Percentiles rank a stretch among this genome's conserved stretches.
phyloP scores from a whole-genome alignment of 2,797 vertebrate genomes.

The Delichon dasypus region DNA sequence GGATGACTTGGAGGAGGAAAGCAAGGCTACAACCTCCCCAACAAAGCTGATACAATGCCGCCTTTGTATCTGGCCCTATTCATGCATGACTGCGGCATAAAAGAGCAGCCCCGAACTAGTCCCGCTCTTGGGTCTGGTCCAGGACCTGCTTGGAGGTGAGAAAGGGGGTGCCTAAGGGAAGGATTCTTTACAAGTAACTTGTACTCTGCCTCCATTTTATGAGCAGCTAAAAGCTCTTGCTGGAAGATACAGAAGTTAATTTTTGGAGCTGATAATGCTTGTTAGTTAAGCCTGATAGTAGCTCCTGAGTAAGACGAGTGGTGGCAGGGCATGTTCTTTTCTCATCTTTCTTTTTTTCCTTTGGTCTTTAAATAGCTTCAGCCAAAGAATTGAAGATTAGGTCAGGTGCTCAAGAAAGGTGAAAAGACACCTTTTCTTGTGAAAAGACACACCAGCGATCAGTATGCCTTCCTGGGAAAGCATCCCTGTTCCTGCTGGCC shows the following conservation, averaged over 20 bases:
- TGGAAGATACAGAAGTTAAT: not conserved
- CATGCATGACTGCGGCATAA: not conserved
- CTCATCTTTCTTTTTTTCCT: not conserved
- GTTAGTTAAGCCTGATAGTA: not conserved
- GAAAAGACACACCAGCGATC: not conserved
- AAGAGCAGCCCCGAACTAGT: not conserved
- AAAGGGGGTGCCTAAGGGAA: not conserved
- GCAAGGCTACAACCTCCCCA: not conserved
- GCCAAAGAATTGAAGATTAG: not conserved
- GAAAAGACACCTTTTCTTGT: not conserved
- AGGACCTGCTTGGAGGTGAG: constrained; percentile 1
- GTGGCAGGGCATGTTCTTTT: not conserved
- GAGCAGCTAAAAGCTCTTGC: not conserved
- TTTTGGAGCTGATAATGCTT: not conserved
- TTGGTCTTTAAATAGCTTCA: not conserved
- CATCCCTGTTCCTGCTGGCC: not conserved
- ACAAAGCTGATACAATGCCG: not conserved
- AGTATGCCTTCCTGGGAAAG: not conserved
- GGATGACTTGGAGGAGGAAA: constrained; percentile 9
- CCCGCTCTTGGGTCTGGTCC: not conserved
- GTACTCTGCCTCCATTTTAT: not conserved
- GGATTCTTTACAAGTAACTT: not conserved
- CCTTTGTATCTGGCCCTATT: not conserved
- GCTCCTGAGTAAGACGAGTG: not conserved
- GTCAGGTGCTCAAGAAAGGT: not conserved